These are phyloP conservation scores for Stenoptilia bipunctidactyla DNA, from an alignment of 2,888 invertebrate species.

Conservation along the genomic window DNA sequence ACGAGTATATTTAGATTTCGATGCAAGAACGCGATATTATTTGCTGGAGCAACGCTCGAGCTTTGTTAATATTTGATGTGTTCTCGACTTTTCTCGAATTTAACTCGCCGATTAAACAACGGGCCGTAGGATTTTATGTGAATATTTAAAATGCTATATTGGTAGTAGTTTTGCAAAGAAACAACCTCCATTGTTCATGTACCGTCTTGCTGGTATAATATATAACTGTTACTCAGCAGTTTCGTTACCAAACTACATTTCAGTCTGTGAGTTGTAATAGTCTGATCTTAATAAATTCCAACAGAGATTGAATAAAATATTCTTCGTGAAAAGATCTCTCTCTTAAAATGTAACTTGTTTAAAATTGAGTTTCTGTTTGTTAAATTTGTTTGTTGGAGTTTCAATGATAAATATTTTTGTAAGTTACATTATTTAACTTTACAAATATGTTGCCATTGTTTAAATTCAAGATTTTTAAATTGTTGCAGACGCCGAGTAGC, in stretches of 20 bases:
- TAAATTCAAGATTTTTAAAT: constrained; percentile 18
- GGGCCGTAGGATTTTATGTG: constrained; percentile 61
- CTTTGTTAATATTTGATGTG: constrained; percentile 63
- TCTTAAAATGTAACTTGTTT: too few relatives aligned
- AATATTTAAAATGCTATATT: constrained; percentile 68
- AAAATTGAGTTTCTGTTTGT: too few relatives aligned
- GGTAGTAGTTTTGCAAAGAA: constrained; percentile 52
- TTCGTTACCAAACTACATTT: constrained; percentile 1
- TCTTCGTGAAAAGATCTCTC: too few relatives aligned
- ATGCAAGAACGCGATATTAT: constrained; percentile 53
- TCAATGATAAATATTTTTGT: constrained; percentile 10
- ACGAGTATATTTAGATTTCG: constrained; percentile 32
- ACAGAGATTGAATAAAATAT: neutral
- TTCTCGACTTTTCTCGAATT: constrained; percentile 68
- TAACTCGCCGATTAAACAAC: constrained; percentile 67
- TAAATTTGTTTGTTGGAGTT: too few relatives aligned
- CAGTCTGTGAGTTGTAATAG: neutral
- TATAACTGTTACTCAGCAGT: constrained; percentile 13
- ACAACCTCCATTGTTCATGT: constrained; percentile 36
- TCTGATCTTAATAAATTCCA: neutral
- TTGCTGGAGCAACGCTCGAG: constrained; percentile 58
- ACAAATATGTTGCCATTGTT: constrained; percentile 18
- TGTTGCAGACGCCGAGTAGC: constrained; percentile 1
- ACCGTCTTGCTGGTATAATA: constrained; percentile 28
- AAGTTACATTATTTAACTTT: too few relatives aligned